These are phyloP conservation scores for Cheirogaleus major DNA, from an alignment of 2,797 vertebrate genomes.

Conservation along the genomic window DNA sequence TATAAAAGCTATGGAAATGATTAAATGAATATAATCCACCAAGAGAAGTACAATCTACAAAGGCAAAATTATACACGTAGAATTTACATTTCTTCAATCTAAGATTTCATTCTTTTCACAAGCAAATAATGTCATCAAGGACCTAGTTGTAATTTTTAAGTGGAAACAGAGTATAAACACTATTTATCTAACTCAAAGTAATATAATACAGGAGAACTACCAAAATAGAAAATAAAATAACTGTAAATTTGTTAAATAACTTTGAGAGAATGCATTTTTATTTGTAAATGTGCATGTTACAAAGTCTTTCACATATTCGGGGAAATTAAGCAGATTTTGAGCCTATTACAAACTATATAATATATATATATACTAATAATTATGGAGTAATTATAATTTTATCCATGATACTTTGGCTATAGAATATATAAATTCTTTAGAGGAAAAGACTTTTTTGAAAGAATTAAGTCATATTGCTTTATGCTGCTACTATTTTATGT, in stretches of 20 bases:
- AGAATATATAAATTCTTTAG: background rate
- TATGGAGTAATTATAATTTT: background rate
- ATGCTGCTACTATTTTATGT: background rate
- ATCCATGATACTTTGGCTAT: background rate
- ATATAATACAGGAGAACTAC: slow-evolving; percentile 70
- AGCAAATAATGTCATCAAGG: slow-evolving; percentile 74
- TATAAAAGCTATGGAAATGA: background rate
- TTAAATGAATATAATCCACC: slow-evolving; percentile 9
- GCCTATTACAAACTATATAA: background rate
- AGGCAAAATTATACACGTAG: slow-evolving; percentile 74
- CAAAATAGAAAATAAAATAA: slow-evolving; percentile 69
- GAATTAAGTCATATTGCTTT: background rate
- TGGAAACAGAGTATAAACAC: slow-evolving; percentile 77
- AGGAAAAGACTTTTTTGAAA: background rate
- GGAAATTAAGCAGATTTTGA: background rate
- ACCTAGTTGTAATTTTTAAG: slow-evolving; percentile 70
- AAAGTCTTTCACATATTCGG: background rate
- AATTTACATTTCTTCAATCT: slow-evolving; percentile 80
- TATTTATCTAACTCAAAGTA: slow-evolving; percentile 82
- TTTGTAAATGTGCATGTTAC: background rate
- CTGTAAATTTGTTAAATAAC: background rate
- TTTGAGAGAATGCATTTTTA: background rate
- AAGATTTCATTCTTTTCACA: slow-evolving; percentile 79
- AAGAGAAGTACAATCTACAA: slow-evolving; percentile 50
- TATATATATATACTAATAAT: background rate